These are phyloP conservation scores for Telmatherina bonti DNA, from an alignment of 2,797 vertebrate genomes.

Conservation along the genomic window DNA sequence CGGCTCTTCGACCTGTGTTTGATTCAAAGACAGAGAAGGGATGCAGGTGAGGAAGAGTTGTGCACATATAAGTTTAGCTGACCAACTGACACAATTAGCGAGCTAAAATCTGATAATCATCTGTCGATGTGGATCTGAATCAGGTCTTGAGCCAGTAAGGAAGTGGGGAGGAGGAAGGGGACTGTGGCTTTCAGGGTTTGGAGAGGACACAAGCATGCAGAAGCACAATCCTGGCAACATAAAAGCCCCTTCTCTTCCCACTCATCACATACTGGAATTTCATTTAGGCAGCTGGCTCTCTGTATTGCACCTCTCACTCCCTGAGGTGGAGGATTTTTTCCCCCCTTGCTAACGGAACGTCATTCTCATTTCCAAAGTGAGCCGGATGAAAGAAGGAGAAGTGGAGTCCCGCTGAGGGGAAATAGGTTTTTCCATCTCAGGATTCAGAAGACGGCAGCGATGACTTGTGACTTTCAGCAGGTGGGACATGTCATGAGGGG, in stretches of 20 bases:
- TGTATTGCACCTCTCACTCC: conserved; percentile 49
- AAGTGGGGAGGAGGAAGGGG: conserved; percentile 2
- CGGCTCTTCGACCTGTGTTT: conserved; percentile 30
- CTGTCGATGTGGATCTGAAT: neutral
- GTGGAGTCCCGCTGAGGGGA: conserved; percentile 45
- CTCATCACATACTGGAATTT: conserved; percentile 73
- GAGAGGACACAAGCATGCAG: conserved; percentile 42
- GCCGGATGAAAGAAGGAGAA: conserved; percentile 59
- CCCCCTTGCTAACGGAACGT: conserved; percentile 62
- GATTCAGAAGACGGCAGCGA: conserved; percentile 45
- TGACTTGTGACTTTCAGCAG: conserved; percentile 56
- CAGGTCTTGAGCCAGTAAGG: neutral
- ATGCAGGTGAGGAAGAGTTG: conserved; percentile 30
- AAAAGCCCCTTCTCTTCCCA: conserved; percentile 53
- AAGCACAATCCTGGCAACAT: conserved; percentile 43
- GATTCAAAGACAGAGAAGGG: conserved; percentile 15
- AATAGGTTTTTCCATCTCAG: conserved; percentile 52
- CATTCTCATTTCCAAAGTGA: conserved; percentile 66
- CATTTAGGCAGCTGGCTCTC: conserved; percentile 68
- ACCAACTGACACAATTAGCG: conserved; percentile 7
- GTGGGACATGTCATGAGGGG: conserved; percentile 65
- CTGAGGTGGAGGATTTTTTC: conserved; percentile 69
- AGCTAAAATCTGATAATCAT: conserved; percentile 2
- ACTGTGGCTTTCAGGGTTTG: conserved; percentile 30
- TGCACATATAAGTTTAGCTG: too few relatives aligned